Percentiles rank a stretch among this genome's conserved stretches.
Conservation (phyloP, 2,888 invertebrate genomes). For the Phorcus lineatus region DNA sequence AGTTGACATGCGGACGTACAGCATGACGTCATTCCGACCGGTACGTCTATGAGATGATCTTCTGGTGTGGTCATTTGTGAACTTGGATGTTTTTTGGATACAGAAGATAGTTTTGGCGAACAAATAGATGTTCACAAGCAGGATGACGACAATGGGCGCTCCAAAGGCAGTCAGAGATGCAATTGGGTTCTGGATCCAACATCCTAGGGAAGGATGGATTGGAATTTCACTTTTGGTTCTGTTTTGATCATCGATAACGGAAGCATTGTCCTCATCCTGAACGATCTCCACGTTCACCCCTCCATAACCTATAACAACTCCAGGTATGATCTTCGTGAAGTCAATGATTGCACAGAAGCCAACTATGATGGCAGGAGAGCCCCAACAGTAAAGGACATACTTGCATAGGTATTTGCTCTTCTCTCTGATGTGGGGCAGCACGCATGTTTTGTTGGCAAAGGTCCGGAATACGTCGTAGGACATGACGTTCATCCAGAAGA, state of each 20-base stretch:
- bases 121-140: constrained; percentile 59
- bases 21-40: constrained; percentile 64
- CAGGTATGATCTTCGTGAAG: constrained; percentile 46
- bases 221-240: background rate
- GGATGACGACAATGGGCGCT: constrained; percentile 60
- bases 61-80: constrained; percentile 49
- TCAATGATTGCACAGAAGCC: constrained; percentile 67
- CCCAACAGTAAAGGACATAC: constrained; percentile 82
- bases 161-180: constrained; percentile 66
- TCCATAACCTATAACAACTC: constrained; percentile 58
- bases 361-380: constrained; percentile 79
- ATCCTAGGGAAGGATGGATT: constrained; percentile 26
- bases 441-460: constrained; percentile 76
- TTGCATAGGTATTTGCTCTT: constrained; percentile 58
- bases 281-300: background rate
- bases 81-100: constrained; percentile 57
- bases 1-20: constrained; percentile 69
- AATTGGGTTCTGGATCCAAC: constrained; percentile 67
- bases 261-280: background rate
- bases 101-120: constrained; percentile 62
- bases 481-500: constrained; percentile 83
- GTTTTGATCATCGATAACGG: background rate
- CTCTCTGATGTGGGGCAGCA: constrained; percentile 51
- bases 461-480: constrained; percentile 78
- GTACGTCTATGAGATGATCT: constrained; percentile 52